A percentile compares a stretch with the other conserved stretches of the same genome.
Conservation (phyloP, 37 sponge, comb jelly and placozoan genomes). For the Haliclona indistincta region DNA sequence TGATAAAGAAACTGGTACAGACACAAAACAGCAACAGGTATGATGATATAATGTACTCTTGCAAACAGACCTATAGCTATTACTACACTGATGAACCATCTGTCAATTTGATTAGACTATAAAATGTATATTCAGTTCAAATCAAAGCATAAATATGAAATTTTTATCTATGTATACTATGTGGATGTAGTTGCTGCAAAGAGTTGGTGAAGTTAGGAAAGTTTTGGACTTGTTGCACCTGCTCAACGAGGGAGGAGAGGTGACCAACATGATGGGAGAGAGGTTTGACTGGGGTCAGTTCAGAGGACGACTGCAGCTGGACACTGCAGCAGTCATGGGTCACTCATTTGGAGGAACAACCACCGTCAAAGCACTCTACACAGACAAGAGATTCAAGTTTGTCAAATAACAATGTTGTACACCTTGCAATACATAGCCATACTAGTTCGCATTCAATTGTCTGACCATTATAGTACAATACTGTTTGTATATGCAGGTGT, state of each 20-base stretch:
- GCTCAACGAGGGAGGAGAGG: slow-evolving; percentile 40
- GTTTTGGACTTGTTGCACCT: slow-evolving; percentile 38
- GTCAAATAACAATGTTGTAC: no score
- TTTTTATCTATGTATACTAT: no score
- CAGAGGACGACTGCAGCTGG: slow-evolving; percentile 52
- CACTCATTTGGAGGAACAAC: slow-evolving; percentile 81
- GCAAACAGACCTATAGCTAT: no score
- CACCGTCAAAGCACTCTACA: slow-evolving; percentile 51
- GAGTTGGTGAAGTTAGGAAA: slow-evolving; percentile 23
- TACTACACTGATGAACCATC: no score
- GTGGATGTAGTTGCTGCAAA: slow-evolving; percentile 23
- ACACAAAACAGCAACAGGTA: slow-evolving; percentile 43
- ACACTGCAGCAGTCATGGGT: slow-evolving; percentile 57
- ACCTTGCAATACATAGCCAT: no score
- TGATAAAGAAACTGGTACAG: slow-evolving; percentile 20
- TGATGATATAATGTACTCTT: no score
- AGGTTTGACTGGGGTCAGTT: slow-evolving; percentile 57
- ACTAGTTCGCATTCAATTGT: no score
- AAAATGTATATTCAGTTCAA: no score
- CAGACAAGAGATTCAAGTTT: slow-evolving; percentile 68
- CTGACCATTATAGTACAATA: no score
- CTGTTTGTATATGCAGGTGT: no score
- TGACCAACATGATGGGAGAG: slow-evolving; percentile 30
- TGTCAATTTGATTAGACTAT: no score
- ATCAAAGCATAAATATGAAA: no score